phyloP scores from a whole-genome alignment of 2,113 vertebrate species.

The Misgurnus mizolepis region DNA sequence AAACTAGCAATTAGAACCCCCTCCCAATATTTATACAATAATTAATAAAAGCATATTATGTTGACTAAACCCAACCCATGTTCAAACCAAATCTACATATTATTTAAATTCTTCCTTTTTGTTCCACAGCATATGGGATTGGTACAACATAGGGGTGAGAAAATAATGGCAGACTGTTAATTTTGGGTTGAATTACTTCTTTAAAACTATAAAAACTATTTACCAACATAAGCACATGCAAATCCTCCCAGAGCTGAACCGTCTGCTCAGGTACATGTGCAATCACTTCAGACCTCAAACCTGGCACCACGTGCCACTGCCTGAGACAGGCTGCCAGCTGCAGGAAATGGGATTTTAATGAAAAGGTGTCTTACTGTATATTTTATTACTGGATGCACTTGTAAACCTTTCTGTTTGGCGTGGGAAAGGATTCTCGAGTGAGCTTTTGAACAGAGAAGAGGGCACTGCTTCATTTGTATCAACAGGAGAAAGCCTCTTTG shows the following conservation, averaged over 20 bases:
- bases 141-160: no score
- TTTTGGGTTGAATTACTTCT: no score
- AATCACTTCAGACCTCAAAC: not conserved
- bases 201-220: not conserved
- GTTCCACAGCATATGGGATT: no score
- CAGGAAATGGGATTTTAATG: constrained; percentile 45
- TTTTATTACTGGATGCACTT: constrained; percentile 54
- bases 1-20: no score
- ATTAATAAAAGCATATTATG: no score
- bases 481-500: constrained; percentile 56
- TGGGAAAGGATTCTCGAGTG: constrained; percentile 42
- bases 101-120: no score
- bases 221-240: not conserved
- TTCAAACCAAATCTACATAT: no score
- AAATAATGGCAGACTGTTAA: no score
- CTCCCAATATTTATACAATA: no score
- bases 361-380: constrained; percentile 58
- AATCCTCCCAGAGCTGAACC: not conserved
- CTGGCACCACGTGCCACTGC: not conserved
- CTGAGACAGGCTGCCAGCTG: constrained; percentile 10
- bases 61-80: no score
- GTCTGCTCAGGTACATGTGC: not conserved
- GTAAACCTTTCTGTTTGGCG: constrained; percentile 49
- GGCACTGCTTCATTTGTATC: constrained; percentile 59
- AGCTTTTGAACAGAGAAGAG: constrained; percentile 54